A percentile compares a stretch with the other conserved stretches of the same genome.
phyloP scores from a whole-genome alignment of 1,140 invertebrate genomes.

The Amyelois transitella region DNA sequence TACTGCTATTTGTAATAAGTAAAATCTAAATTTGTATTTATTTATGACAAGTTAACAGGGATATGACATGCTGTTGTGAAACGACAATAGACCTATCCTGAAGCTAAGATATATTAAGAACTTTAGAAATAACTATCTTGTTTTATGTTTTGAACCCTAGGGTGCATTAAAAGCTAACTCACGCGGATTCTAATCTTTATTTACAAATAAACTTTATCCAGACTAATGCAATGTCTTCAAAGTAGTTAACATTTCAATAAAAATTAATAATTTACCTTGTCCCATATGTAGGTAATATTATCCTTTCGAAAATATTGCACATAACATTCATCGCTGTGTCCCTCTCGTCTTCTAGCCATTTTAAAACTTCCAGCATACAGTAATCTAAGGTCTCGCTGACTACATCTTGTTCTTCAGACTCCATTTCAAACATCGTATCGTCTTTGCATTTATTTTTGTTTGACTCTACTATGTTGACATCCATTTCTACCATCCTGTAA shows the following conservation, averaged over 20 bases:
- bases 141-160: no score
- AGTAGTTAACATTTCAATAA: no score
- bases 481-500: conserved; percentile 66
- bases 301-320: conserved; percentile 63
- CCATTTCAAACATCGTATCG: conserved; percentile 61
- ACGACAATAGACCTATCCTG: no score
- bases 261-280: conserved; percentile 50
- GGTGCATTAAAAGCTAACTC: no score
- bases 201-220: not conserved
- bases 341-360: conserved; percentile 64
- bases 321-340: conserved; percentile 46
- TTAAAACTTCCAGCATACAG: conserved; percentile 66
- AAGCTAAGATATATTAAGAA: no score
- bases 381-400: conserved; percentile 55
- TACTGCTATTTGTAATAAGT: no score
- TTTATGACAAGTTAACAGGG: no score
- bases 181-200: no score
- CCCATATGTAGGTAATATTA: conserved; percentile 66
- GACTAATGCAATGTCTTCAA: no score
- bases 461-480: conserved; percentile 52
- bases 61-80: no score
- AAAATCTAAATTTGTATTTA: no score
- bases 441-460: conserved; percentile 36
- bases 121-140: no score
- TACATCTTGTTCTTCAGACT: conserved; percentile 49